Evolutionary conservation across 2,888 invertebrate species (phyloP), one percentile per base, ranked within the genome.

Genomic region (Aromia moschata): DNA sequence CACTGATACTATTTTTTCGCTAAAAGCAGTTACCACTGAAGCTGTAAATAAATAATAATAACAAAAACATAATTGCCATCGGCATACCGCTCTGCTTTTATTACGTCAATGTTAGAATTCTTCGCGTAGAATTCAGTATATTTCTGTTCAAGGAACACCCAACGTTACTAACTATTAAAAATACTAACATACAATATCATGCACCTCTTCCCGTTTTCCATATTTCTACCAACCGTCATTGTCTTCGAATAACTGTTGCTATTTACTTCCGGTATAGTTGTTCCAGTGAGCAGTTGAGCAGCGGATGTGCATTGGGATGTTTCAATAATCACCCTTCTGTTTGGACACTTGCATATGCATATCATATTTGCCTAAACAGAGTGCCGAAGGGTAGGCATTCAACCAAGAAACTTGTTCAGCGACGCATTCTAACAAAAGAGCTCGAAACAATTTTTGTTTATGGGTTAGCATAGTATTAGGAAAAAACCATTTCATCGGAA

Each of bases 271-370:
- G 40, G 52, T 31, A 17, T 17, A 31, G 16, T 12, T 30, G 52
- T 41, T 41, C 16, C 40, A 37, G 41, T 37, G 30, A 11, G 31
- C 17, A 38, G 9, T 40, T 16, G n/a, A n/a, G 31, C 52, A 12
- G n/a, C 52, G 52, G 52, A 52, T 25, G 30, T 52, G 41, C 31
- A 41, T 31, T 31, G 40, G 30, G 31, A 49, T 49, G 49, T 20
- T 18, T 10, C n/a, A 25, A 20, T 5, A 45, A 31, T 12, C 25
- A 30, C 36, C 36, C 47, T n/a, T n/a, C n/a, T n/a, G n/a, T n/a
- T n/a, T n/a, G n/a, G n/a, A n/a, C n/a, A n/a, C n/a, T n/a, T n/a
- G n/a, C n/a, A n/a, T n/a, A n/a, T n/a, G n/a, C n/a, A n/a, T n/a
- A n/a, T n/a, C n/a, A n/a, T n/a, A n/a, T n/a, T n/a, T n/a, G n/a